A percentile compares a stretch with the other conserved stretches of the same genome.
These are phyloP conservation scores for Dicycla oo DNA, from an alignment of 2,888 invertebrate species.

Conservation along the genomic window DNA sequence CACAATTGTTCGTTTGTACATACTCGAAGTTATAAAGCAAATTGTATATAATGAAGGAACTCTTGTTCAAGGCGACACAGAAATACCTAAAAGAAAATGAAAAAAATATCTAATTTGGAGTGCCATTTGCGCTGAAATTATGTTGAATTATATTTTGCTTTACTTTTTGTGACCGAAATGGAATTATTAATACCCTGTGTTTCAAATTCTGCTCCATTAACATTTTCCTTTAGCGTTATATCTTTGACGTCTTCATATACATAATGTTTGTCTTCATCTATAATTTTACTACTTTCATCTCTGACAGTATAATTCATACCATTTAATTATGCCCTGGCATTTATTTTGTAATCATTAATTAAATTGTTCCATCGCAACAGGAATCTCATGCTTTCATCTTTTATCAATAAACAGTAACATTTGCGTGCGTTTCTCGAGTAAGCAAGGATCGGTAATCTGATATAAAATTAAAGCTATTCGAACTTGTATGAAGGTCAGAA, in stretches of 20 bases:
- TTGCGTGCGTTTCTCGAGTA: conserved; percentile 40
- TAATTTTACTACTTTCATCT: not conserved
- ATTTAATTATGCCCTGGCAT: not conserved
- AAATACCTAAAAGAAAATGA: conserved; percentile 31
- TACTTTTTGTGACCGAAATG: conserved; percentile 1
- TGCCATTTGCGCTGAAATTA: conserved; percentile 23
- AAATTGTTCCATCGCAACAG: conserved; percentile 16
- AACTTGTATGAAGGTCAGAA: conserved; percentile 62
- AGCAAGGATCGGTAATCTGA: conserved; percentile 31
- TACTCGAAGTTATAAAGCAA: conserved; percentile 15
- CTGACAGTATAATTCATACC: not conserved
- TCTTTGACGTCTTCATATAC: not conserved
- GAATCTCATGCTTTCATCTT: conserved; percentile 32
- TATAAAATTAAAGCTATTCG: conserved; percentile 54
- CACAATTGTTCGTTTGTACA: conserved; percentile 30
- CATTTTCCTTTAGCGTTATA: not conserved
- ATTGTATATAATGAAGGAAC: conserved; percentile 7
- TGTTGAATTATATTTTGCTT: conserved; percentile 2
- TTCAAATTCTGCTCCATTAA: conserved; percentile 7
- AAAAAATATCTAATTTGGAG: conserved; percentile 27
- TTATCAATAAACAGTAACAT: conserved; percentile 39
- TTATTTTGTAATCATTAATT: conserved; percentile 3
- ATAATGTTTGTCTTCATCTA: not conserved
- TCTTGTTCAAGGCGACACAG: conserved; percentile 10
- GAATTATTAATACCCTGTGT: conserved; percentile 10